Percentiles rank a stretch among this genome's conserved stretches.
Evolutionary conservation across 2,888 invertebrate genomes (phyloP).

Genomic region (Abrostola tripartita): DNA sequence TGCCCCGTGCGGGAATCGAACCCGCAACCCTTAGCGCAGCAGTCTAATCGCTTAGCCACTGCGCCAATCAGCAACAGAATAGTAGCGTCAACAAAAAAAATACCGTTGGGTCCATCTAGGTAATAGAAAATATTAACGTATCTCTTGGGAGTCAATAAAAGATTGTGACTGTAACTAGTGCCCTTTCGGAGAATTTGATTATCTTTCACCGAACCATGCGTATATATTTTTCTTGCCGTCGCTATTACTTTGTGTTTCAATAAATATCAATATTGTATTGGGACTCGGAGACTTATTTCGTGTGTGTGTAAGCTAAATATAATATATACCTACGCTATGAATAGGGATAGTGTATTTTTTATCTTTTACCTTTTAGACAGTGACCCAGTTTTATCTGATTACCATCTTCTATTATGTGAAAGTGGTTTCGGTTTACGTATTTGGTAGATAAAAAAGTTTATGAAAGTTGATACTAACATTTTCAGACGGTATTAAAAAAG

Average conservation of each 20-base stretch:
- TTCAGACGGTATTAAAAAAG: too few species aligned
- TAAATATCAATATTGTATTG: conserved; percentile 46
- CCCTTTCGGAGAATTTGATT: conserved; percentile 37
- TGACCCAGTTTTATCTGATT: conserved; percentile 18
- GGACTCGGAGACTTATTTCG: conserved; percentile 25
- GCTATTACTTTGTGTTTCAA: conserved; percentile 38
- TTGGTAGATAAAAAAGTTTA: too few species aligned
- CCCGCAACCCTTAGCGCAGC: too few species aligned
- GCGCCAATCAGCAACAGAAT: conserved; percentile 1
- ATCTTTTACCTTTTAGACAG: conserved; percentile 34
- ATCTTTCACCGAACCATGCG: conserved; percentile 15
- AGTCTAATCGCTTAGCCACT: too few species aligned
- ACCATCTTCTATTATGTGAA: conserved; percentile 27
- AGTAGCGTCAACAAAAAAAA: conserved; percentile 15
- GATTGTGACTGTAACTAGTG: conserved; percentile 12
- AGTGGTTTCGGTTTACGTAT: too few species aligned
- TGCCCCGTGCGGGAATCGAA: too few species aligned
- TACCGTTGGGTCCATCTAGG: conserved; percentile 11
- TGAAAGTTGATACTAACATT: too few species aligned
- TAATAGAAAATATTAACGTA: conserved; percentile 27
- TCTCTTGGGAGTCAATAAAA: conserved; percentile 22
- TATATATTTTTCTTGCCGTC: conserved; percentile 37
- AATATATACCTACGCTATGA: too few species aligned
- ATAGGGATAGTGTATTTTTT: conserved; percentile 23
- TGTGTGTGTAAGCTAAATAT: conserved; percentile 40